These are phyloP conservation scores for Phenacoccus solenopsis DNA, from an alignment of 1,140 invertebrate genomes.

Conservation along the genomic window DNA sequence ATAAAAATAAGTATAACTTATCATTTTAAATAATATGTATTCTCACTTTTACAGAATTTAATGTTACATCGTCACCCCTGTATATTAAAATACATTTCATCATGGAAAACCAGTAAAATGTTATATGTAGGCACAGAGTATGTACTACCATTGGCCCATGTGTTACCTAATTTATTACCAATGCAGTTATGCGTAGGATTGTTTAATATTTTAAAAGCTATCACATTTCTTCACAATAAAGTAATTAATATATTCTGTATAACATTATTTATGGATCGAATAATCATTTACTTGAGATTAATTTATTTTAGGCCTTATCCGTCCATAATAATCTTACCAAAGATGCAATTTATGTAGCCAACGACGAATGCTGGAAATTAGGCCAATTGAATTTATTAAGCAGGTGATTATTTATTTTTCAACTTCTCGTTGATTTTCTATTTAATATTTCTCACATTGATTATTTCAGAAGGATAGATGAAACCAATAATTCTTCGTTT, in stretches of 20 bases:
- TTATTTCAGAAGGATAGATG: not conserved
- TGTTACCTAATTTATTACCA: constrained; percentile 46
- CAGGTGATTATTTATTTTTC: constrained; percentile 28
- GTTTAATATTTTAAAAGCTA: constrained; percentile 54
- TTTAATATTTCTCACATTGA: not conserved
- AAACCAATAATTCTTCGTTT: not conserved
- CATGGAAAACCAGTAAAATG: constrained; percentile 58
- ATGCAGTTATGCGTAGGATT: constrained; percentile 66
- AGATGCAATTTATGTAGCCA: constrained; percentile 63
- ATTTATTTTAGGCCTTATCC: constrained; percentile 40
- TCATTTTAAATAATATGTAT: not conserved
- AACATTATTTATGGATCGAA: constrained; percentile 11
- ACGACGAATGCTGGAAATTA: constrained; percentile 69
- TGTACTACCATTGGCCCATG: constrained; percentile 52
- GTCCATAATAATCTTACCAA: constrained; percentile 70
- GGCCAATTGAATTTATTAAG: constrained; percentile 68
- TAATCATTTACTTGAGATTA: not conserved
- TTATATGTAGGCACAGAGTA: constrained; percentile 58
- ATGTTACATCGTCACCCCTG: constrained; percentile 67
- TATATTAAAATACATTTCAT: constrained; percentile 63
- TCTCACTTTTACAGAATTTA: constrained; percentile 52
- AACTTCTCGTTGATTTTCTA: not conserved
- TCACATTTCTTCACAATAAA: constrained; percentile 67
- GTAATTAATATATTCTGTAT: constrained; percentile 30
- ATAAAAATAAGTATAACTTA: not conserved